A percentile compares a stretch with the other conserved stretches of the same genome.
phyloP scores from a whole-genome alignment of 2,888 invertebrate species.

The Caenorhabditis drosophilae region DNA sequence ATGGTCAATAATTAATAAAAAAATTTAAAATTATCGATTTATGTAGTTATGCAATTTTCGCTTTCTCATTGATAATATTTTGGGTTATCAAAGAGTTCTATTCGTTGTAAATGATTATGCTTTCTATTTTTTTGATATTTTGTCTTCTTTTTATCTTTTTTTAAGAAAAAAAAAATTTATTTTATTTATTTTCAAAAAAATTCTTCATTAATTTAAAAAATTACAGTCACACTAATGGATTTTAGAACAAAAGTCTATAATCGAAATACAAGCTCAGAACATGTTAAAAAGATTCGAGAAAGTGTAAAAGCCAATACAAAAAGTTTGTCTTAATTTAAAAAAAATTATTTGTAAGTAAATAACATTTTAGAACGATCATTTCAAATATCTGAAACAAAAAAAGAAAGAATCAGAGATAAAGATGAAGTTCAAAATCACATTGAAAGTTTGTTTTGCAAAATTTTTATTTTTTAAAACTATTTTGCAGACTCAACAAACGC shows the following conservation, averaged over 20 bases:
- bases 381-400: conserved; percentile 5
- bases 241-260: conserved; percentile 29
- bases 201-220: too few species aligned
- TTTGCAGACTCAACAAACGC: conserved; percentile 6
- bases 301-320: conserved; percentile 19
- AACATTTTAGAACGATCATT: conserved; percentile 12
- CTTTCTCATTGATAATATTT: too few species aligned
- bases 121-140: too few species aligned
- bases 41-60: too few species aligned
- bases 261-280: conserved; percentile 18
- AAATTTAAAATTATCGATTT: too few species aligned
- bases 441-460: background rate
- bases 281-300: conserved; percentile 26
- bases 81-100: too few species aligned
- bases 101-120: too few species aligned
- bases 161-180: too few species aligned
- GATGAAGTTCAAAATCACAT: conserved; percentile 22
- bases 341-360: background rate
- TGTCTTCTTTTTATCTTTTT: too few species aligned
- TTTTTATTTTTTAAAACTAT: background rate
- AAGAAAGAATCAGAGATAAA: conserved; percentile 13
- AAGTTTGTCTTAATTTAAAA: conserved; percentile 3
- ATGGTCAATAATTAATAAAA: too few species aligned
- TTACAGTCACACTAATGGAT: conserved; percentile 10
- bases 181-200: too few species aligned